Percentiles rank a stretch among this genome's conserved stretches.
These are phyloP conservation scores for Anabas testudineus DNA, from an alignment of 2,797 vertebrate species.

Conservation along the genomic window DNA sequence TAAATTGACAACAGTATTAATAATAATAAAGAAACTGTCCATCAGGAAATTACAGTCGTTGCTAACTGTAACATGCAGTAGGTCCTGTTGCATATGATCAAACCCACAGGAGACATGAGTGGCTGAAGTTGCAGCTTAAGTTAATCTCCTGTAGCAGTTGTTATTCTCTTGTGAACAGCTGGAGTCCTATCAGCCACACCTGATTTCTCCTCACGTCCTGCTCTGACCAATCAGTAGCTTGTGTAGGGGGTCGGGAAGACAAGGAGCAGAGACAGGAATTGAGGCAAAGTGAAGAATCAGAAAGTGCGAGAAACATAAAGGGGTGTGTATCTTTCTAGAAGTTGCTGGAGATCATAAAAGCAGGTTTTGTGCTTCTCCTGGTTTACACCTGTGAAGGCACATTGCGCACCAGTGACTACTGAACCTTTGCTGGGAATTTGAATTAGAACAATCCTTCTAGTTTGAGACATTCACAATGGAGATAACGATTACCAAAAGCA, in stretches of 20 bases:
- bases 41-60: background rate
- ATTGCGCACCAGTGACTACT: background rate
- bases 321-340: slow-evolving; percentile 59
- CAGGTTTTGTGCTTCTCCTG: background rate
- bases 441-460: background rate
- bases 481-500: slow-evolving; percentile 30
- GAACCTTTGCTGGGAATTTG: slow-evolving; percentile 2
- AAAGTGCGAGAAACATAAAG: slow-evolving; percentile 46
- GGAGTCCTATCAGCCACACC: slow-evolving; percentile 63
- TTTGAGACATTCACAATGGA: slow-evolving; percentile 59
- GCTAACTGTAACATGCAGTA: slow-evolving; percentile 35
- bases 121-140: slow-evolving; percentile 46
- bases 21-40: slow-evolving; percentile 14
- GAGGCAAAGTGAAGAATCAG: slow-evolving; percentile 40
- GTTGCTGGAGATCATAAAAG: slow-evolving; percentile 60
- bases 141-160: slow-evolving; percentile 73
- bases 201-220: slow-evolving; percentile 38
- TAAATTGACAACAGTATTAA: background rate
- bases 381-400: background rate
- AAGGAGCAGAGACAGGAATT: background rate
- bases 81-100: slow-evolving; percentile 40
- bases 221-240: slow-evolving; percentile 62
- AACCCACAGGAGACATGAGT: slow-evolving; percentile 52
- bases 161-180: slow-evolving; percentile 69
- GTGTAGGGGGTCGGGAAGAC: slow-evolving; percentile 46